Evolutionary conservation across 2,888 invertebrate species (phyloP).

Genomic region (Argyresthia goedartella): DNA sequence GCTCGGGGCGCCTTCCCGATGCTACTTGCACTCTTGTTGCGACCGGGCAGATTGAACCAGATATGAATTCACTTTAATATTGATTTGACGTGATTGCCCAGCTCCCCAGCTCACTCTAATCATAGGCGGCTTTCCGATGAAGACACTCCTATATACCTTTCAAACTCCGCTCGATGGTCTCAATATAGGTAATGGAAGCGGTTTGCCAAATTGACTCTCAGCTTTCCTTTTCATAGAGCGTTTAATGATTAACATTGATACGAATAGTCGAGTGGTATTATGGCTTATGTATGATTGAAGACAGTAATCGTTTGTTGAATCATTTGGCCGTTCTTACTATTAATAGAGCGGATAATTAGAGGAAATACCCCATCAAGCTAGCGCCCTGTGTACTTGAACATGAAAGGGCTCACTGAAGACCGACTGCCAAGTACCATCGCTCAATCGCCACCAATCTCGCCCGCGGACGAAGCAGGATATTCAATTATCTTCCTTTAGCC

Average conservation of each 20-base stretch:
- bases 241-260: too few species aligned
- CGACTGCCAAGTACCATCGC: constrained; percentile 20
- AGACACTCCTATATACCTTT: background rate
- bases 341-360: constrained; percentile 67
- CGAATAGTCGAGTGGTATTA: background rate
- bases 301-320: constrained; percentile 43
- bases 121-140: constrained; percentile 5
- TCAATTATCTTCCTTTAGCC: constrained; percentile 67
- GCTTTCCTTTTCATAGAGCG: too few species aligned
- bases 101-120: constrained; percentile 5
- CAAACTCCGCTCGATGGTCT: background rate
- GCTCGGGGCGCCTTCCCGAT: constrained; percentile 16
- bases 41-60: constrained; percentile 6
- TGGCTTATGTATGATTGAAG: background rate
- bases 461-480: constrained; percentile 48
- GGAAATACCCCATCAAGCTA: constrained; percentile 60
- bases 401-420: constrained; percentile 46
- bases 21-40: constrained; percentile 12
- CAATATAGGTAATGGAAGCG: background rate
- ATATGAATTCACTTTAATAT: constrained; percentile 9
- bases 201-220: background rate
- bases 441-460: constrained; percentile 40
- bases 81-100: constrained; percentile 9
- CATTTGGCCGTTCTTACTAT: constrained; percentile 34
- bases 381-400: constrained; percentile 35